These are phyloP conservation scores for Platichthys flesus DNA, from an alignment of 2,113 vertebrate genomes.

Conservation along the genomic window DNA sequence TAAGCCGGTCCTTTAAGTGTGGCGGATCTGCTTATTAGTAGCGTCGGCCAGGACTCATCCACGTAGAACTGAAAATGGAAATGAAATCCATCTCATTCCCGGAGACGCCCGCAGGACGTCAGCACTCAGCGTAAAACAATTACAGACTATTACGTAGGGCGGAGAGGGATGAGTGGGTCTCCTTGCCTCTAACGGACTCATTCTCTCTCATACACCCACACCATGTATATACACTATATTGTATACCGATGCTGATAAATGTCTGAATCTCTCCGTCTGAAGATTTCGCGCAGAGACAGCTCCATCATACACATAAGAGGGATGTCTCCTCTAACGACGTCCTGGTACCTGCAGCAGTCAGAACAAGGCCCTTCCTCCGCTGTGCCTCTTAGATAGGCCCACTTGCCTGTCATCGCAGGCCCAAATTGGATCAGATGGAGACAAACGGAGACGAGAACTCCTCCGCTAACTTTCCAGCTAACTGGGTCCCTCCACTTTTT, in stretches of 20 bases:
- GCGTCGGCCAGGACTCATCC: conserved; percentile 58
- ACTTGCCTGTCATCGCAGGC: conserved; percentile 37
- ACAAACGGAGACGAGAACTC: not conserved
- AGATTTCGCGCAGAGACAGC: not conserved
- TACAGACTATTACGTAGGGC: conserved; percentile 53
- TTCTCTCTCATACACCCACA: not conserved
- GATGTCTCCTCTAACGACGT: not conserved
- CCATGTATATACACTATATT: not conserved
- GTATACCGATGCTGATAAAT: not conserved
- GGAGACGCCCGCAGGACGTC: conserved; percentile 62
- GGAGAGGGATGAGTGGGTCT: conserved; percentile 44
- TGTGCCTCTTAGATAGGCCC: conserved; percentile 7
- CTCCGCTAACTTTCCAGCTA: conserved; percentile 4
- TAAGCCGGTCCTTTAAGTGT: conserved; percentile 74
- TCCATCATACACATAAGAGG: not conserved
- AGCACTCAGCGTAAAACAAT: conserved; percentile 69
- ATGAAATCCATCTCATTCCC: conserved; percentile 67
- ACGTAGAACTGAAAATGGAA: conserved; percentile 68
- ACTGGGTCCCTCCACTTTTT: not conserved
- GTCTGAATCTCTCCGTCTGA: not conserved
- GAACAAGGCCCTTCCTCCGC: conserved; percentile 11
- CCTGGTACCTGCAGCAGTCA: not conserved
- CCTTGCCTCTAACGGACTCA: conserved; percentile 59
- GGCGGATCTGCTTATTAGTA: conserved; percentile 66
- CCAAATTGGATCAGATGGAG: conserved; percentile 19